These are phyloP conservation scores for Hermodice carunculata DNA, from an alignment of 2,888 invertebrate genomes.

Conservation along the genomic window DNA sequence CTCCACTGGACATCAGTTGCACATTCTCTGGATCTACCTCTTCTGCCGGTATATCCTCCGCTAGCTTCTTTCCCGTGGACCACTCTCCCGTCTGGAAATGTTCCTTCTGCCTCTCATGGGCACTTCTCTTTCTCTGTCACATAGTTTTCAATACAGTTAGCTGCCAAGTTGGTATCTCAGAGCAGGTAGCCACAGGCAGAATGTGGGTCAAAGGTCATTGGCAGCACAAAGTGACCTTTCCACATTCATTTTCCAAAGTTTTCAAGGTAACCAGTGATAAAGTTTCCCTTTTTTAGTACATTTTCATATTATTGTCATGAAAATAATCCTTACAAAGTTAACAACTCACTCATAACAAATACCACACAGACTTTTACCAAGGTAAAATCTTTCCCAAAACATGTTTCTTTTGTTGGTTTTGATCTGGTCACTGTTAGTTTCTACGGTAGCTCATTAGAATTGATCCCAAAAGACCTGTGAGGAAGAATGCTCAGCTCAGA, in stretches of 20 bases:
- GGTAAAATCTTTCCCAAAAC: not conserved
- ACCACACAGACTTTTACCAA: not conserved
- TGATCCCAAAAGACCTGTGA: no score
- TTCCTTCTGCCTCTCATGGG: constrained; percentile 88
- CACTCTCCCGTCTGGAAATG: constrained; percentile 88
- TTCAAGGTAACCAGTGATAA: no score
- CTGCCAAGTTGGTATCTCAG: no score
- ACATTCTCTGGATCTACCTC: constrained; percentile 81
- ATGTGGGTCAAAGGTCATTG: no score
- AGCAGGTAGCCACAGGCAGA: no score
- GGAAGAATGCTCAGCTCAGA: no score
- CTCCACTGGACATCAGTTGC: constrained; percentile 89
- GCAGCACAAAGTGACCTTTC: no score
- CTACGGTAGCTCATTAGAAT: not conserved
- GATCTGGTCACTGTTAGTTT: not conserved
- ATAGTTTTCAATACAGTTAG: not conserved
- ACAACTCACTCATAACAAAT: not conserved
- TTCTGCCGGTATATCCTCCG: constrained; percentile 86
- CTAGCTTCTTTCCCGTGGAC: constrained; percentile 91
- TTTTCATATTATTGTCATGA: not conserved
- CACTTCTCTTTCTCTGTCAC: constrained; percentile 82
- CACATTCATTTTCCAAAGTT: no score
- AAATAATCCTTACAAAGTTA: not conserved
- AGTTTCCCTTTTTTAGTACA: no score
- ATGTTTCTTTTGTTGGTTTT: not conserved